Base-by-base conservation (phyloP, 2,888 invertebrate species). In the Athalia cordata region DNA sequence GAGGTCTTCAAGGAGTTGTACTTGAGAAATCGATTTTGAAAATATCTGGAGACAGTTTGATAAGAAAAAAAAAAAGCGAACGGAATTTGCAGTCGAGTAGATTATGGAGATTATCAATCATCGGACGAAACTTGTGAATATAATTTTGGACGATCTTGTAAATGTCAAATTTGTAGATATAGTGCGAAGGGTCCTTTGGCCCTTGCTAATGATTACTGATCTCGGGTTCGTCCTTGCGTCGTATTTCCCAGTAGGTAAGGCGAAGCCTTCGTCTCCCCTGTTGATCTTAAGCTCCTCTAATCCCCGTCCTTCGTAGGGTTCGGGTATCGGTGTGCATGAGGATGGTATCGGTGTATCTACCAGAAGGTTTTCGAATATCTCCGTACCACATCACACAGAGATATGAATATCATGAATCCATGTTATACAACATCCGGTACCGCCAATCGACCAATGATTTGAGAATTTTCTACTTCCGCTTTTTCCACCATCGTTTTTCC, bases 271-370 rank as follows among this genome's bases (percentile, higher is more conserved):
- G 29, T 49, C 49, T 13, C 50, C 15, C 15, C 9, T 67, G 67
- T 67, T 67, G 67, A 13, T 67, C 67, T 67, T 67, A 67, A 67
- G 67, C 67, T 52, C 50, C 50, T 29, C 67, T 67, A 67, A 67
- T 67, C 67, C 49, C 49, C 49, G 49, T 29, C 29, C 29, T 29
- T 29, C 29, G 50, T 50, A 50, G 67, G 50, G 45, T 47, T 67
- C 29, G 67, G 67, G 15, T 67, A 67, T 67, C 50, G 50, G 6
- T 47, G 50, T 67, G 8, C 15, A n/a, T 55, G n/a, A 15, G 13
- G 49, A 11, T 67, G 50, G 49, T 64, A 64, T 64, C 64, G 45
- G 45, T 45, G 64, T 5, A 29, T 29, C 29, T 29, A 45, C 45
- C 47, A 7, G 64, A 64, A 64, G 45, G 64, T 29, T 29, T 45